Conservation (phyloP, 2,888 invertebrate species). For the Pseudoips prasinana region DNA sequence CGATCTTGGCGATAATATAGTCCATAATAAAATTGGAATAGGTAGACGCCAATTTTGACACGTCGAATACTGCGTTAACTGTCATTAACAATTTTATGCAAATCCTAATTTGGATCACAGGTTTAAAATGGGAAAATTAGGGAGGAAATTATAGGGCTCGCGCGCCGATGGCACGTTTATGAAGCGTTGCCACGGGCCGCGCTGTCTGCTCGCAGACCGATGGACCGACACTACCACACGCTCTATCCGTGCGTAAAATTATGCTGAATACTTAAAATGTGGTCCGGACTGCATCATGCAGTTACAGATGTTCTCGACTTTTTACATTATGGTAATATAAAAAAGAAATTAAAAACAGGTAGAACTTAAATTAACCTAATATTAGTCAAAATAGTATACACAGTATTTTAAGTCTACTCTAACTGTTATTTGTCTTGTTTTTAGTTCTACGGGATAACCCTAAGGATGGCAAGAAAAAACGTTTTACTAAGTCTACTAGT, state of each 20-base stretch:
- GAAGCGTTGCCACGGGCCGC: constrained; percentile 50
- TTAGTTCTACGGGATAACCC: too few species aligned
- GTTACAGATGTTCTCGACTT: constrained; percentile 17
- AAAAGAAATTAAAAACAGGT: too few species aligned
- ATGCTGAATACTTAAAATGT: constrained; percentile 26
- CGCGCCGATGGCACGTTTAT: constrained; percentile 63
- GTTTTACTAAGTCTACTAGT: too few species aligned
- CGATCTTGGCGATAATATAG: constrained; percentile 51
- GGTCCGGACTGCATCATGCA: constrained; percentile 9
- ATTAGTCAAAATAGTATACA: too few species aligned
- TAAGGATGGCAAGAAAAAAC: too few species aligned
- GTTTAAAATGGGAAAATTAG: constrained; percentile 69
- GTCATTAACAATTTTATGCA: constrained; percentile 77
- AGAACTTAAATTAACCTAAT: too few species aligned
- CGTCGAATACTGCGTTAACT: constrained; percentile 65
- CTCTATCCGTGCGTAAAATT: constrained; percentile 36
- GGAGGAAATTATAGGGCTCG: constrained; percentile 70
- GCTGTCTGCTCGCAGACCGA: constrained; percentile 27
- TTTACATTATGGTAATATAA: constrained; percentile 1
- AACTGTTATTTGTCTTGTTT: too few species aligned
- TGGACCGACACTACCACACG: constrained; percentile 14
- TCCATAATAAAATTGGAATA: constrained; percentile 52
- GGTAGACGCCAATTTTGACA: constrained; percentile 65
- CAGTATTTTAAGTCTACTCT: too few species aligned
- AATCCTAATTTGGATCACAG: constrained; percentile 71